Evolutionary conservation across 2,888 invertebrate genomes (phyloP).

Genomic region (Eurois occulta): DNA sequence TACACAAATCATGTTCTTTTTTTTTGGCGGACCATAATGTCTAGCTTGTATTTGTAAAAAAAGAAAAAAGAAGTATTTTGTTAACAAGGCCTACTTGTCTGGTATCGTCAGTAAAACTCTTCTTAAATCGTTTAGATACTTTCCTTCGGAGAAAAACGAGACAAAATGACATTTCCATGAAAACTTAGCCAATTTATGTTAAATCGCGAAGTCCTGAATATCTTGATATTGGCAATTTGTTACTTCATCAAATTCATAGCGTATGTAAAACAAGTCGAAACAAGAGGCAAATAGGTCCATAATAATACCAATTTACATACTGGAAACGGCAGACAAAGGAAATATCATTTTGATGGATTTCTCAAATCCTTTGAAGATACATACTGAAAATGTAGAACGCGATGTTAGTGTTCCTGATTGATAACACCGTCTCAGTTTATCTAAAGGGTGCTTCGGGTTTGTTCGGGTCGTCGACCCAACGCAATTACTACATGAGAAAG

Average conservation of each 20-base stretch:
- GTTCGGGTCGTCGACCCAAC: background rate
- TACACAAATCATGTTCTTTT: too few relatives aligned
- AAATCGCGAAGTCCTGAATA: background rate
- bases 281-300: background rate
- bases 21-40: too few relatives aligned
- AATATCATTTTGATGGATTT: background rate
- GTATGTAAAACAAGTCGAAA: background rate
- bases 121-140: background rate
- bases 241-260: background rate
- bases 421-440: background rate
- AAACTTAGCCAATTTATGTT: background rate
- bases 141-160: background rate
- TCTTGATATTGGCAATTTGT: conserved; percentile 5
- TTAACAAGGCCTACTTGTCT: background rate
- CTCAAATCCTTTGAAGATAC: background rate
- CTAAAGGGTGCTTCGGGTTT: background rate
- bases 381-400: conserved; percentile 5
- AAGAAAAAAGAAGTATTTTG: too few relatives aligned
- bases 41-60: background rate
- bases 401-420: background rate
- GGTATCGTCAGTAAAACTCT: background rate
- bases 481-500: background rate
- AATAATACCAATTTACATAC: background rate
- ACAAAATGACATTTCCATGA: background rate
- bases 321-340: background rate